Evolutionary conservation across 1,140 invertebrate genomes (phyloP).

Genomic region (Ooceraea biroi): DNA sequence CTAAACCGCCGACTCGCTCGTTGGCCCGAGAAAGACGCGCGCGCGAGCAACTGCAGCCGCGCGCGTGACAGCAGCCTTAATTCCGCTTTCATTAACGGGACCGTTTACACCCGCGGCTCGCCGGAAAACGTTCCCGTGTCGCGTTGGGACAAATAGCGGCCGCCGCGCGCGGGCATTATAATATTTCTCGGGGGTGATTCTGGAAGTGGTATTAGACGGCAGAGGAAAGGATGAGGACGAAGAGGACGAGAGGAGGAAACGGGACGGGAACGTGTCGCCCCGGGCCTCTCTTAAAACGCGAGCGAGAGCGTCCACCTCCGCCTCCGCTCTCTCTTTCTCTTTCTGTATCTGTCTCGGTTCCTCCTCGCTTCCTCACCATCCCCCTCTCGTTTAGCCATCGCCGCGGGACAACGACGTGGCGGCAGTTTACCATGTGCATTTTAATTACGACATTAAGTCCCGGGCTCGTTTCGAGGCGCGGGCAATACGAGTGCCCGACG

Average conservation of each 20-base stretch:
- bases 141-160: conserved; percentile 62
- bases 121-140: conserved; percentile 16
- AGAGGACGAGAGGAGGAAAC: not conserved
- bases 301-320: not conserved
- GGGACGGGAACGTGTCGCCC: conserved; percentile 32
- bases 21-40: conserved; percentile 23
- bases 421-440: conserved; percentile 81
- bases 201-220: conserved; percentile 64
- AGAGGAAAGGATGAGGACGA: conserved; percentile 18
- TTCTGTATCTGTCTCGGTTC: not conserved
- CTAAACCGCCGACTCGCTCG: conserved; percentile 21
- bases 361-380: not conserved
- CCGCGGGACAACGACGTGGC: conserved; percentile 74
- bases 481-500: conserved; percentile 6
- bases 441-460: conserved; percentile 83
- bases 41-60: too few species aligned
- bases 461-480: conserved; percentile 68
- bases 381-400: conserved; percentile 74
- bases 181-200: conserved; percentile 68
- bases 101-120: conserved; percentile 35
- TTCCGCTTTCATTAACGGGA: conserved; percentile 61
- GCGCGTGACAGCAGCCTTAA: conserved; percentile 44
- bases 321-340: conserved; percentile 7
- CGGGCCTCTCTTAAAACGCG: conserved; percentile 62
- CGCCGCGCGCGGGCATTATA: conserved; percentile 54